Percentiles rank a stretch among this genome's conserved stretches.
These are phyloP conservation scores for Nebria salina DNA, from an alignment of 2,888 invertebrate species.

Conservation along the genomic window DNA sequence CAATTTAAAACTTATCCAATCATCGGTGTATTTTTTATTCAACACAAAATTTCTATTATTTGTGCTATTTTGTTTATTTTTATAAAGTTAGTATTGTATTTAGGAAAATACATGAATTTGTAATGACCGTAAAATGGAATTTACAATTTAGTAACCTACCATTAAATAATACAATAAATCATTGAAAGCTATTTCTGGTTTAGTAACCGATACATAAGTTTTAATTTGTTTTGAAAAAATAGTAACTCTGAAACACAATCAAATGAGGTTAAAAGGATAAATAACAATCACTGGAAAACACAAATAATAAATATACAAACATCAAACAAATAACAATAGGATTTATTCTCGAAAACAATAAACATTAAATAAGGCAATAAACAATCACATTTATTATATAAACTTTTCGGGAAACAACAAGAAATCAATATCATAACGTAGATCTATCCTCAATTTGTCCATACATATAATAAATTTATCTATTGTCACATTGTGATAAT, in stretches of 20 bases:
- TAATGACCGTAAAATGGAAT: too few relatives aligned
- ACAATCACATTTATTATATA: conserved; percentile 33
- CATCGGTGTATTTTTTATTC: neutral
- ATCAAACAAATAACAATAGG: conserved; percentile 35
- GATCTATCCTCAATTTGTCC: neutral
- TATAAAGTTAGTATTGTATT: too few relatives aligned
- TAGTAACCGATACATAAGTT: too few relatives aligned
- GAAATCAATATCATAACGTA: neutral
- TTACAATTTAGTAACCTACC: too few relatives aligned
- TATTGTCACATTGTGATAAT: too few relatives aligned
- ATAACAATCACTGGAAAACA: conserved; percentile 23
- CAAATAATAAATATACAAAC: conserved; percentile 26
- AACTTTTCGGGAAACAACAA: neutral
- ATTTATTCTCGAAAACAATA: conserved; percentile 16
- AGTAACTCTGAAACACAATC: neutral
- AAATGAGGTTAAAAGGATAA: neutral
- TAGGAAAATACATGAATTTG: too few relatives aligned
- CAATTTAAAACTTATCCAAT: conserved; percentile 37
- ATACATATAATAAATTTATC: neutral
- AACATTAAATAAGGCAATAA: conserved; percentile 32
- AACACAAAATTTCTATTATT: neutral
- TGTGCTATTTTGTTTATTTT: neutral
- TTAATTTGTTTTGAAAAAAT: neutral
- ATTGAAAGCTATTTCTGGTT: too few relatives aligned
- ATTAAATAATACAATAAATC: too few relatives aligned